Evolutionary conservation across 2,797 vertebrate species (phyloP).

Genomic region (Cichlasoma orientale): DNA sequence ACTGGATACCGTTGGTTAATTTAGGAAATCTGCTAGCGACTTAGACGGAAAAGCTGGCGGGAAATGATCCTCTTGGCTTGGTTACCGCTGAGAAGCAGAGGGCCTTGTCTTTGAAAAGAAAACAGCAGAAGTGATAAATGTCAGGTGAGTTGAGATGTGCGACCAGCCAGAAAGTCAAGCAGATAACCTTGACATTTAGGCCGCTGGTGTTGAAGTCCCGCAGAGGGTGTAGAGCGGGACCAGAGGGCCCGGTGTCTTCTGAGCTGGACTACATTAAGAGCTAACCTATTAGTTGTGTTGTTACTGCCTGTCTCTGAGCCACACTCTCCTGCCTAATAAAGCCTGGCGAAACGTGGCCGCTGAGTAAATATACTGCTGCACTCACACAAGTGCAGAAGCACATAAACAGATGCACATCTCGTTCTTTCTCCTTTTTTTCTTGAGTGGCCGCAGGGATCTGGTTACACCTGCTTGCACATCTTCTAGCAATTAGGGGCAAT

Average conservation of each 20-base stretch:
- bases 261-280: conserved; percentile 85
- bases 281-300: conserved; percentile 89
- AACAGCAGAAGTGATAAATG: conserved; percentile 80
- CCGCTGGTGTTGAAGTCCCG: conserved; percentile 64
- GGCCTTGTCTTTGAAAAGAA: conserved; percentile 76
- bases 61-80: neutral
- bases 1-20: neutral
- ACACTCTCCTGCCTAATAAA: conserved; percentile 87
- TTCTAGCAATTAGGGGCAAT: conserved; percentile 95
- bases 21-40: neutral
- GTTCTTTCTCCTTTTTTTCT: conserved; percentile 58
- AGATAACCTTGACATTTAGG: conserved; percentile 92
- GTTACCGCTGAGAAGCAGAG: conserved; percentile 63
- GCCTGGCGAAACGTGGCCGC: conserved; percentile 85
- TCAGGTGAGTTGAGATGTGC: conserved; percentile 80
- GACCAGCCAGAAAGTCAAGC: conserved; percentile 79
- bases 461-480: conserved; percentile 95
- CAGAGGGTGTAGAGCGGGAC: conserved; percentile 61
- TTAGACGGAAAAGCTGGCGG: neutral
- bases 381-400: conserved; percentile 32
- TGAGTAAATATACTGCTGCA: conserved; percentile 78
- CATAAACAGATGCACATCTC: conserved; percentile 52
- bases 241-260: conserved; percentile 61
- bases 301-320: conserved; percentile 86
- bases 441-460: conserved; percentile 85